These are phyloP conservation scores for Myoxocephalus aenaeus DNA, from an alignment of 2,797 vertebrate species.

Conservation along the genomic window DNA sequence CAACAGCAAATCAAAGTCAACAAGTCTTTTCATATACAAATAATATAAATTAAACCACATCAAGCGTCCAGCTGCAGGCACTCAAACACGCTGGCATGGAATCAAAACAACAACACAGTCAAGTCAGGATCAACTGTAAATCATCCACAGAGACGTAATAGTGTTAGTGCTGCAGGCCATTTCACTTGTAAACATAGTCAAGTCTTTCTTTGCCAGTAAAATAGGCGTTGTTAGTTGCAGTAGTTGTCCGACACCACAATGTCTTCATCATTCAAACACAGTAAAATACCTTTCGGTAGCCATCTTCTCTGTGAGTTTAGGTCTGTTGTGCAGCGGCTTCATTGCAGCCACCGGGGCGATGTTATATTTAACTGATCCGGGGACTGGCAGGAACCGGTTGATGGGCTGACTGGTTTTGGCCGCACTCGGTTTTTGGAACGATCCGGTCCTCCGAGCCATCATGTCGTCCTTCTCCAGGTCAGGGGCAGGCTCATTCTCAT, in stretches of 20 bases:
- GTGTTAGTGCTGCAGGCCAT: conserved; percentile 36
- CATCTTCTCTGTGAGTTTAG: conserved; percentile 47
- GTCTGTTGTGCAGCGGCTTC: conserved; percentile 53
- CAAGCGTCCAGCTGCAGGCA: conserved; percentile 19
- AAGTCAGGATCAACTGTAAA: conserved; percentile 8
- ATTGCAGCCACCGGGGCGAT: conserved; percentile 47
- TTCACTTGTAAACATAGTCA: conserved; percentile 9
- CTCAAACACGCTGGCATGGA: conserved; percentile 36
- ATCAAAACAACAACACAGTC: conserved; percentile 23
- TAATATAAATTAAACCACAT: conserved; percentile 25
- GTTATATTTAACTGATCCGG: conserved; percentile 76
- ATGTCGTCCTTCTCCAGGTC: conserved; percentile 87
- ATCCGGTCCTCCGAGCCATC: conserved; percentile 84
- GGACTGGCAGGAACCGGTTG: conserved; percentile 77
- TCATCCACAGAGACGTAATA: background rate
- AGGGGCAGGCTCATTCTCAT: conserved; percentile 55
- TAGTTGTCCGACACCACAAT: background rate
- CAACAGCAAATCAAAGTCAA: conserved; percentile 26
- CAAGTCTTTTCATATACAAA: conserved; percentile 25
- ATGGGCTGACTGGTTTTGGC: conserved; percentile 54
- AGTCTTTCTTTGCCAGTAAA: conserved; percentile 10
- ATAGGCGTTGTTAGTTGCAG: conserved; percentile 38
- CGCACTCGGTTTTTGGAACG: conserved; percentile 69
- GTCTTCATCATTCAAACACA: conserved; percentile 13
- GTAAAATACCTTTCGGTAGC: conserved; percentile 69